These are phyloP conservation scores for Rhagoletis pomonella DNA, from an alignment of 1,140 invertebrate genomes.

Conservation along the genomic window DNA sequence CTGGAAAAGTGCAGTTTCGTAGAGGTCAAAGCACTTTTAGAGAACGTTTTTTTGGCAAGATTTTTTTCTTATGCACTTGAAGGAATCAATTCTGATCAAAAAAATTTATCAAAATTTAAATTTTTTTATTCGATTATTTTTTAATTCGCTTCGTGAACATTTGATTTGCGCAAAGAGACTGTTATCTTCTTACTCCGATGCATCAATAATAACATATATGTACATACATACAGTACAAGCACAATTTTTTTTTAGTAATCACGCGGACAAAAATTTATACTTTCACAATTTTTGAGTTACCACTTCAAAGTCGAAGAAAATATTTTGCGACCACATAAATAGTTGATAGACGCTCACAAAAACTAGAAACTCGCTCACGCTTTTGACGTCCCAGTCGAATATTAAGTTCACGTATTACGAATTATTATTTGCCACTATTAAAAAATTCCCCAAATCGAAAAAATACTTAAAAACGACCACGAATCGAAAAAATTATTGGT, in stretches of 20 bases:
- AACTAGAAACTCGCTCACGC: not conserved
- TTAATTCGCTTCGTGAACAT: not conserved
- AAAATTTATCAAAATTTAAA: not conserved
- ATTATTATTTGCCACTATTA: not conserved
- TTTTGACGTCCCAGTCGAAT: not conserved
- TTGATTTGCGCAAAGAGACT: not conserved
- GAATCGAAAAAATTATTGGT: not conserved
- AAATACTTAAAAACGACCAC: not conserved
- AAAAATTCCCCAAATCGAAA: not conserved
- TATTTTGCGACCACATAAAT: not conserved
- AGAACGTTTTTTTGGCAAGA: not conserved
- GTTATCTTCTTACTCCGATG: not conserved
- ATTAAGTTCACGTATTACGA: not conserved
- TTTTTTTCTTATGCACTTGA: not conserved
- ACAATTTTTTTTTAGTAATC: not conserved
- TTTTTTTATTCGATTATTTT: not conserved
- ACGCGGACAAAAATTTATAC: not conserved
- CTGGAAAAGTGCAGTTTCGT: not conserved
- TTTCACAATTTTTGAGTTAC: conserved; percentile 14
- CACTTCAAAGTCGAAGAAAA: not conserved
- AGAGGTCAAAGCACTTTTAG: conserved; percentile 9
- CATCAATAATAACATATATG: not conserved
- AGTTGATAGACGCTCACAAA: conserved; percentile 5
- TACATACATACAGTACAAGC: no score
- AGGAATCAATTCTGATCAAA: not conserved